Evolutionary conservation across 2,113 vertebrate species (phyloP).

Genomic region (Choloepus hoffmanni): DNA sequence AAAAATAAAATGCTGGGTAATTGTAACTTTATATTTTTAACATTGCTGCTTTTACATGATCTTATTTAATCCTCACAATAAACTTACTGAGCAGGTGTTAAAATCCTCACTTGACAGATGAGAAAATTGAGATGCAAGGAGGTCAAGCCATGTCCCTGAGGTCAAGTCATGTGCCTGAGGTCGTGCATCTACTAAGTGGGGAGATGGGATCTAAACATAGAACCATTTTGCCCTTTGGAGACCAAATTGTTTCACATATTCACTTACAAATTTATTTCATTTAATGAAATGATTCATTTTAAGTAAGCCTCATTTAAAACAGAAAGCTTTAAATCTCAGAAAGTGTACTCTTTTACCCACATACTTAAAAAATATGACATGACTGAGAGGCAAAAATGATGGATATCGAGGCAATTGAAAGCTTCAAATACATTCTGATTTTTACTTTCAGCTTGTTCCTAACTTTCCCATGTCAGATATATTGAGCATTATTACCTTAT

Average conservation of each 20-base stretch:
- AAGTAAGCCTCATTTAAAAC: neutral
- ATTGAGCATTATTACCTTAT: neutral
- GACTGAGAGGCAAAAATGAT: neutral
- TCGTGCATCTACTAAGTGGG: neutral
- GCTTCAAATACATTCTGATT: neutral
- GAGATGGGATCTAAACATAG: neutral
- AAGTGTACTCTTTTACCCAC: neutral
- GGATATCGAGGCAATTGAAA: neutral
- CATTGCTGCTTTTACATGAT: neutral
- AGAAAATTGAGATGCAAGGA: neutral
- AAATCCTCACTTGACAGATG: neutral
- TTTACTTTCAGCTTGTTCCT: neutral
- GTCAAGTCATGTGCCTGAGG: neutral
- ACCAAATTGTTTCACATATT: neutral
- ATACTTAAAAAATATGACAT: neutral
- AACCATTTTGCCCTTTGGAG: neutral
- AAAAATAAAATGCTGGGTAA: neutral
- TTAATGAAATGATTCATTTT: neutral
- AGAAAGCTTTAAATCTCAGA: constrained; percentile 16
- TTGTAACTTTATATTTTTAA: neutral
- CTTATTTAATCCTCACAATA: neutral
- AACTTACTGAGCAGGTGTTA: neutral
- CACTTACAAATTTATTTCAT: no score
- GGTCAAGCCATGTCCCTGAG: no score
- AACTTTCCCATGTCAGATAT: constrained; percentile 4